These are phyloP conservation scores for Oscheius sp. DNA, from an alignment of 2,888 invertebrate genomes.

Conservation along the genomic window DNA sequence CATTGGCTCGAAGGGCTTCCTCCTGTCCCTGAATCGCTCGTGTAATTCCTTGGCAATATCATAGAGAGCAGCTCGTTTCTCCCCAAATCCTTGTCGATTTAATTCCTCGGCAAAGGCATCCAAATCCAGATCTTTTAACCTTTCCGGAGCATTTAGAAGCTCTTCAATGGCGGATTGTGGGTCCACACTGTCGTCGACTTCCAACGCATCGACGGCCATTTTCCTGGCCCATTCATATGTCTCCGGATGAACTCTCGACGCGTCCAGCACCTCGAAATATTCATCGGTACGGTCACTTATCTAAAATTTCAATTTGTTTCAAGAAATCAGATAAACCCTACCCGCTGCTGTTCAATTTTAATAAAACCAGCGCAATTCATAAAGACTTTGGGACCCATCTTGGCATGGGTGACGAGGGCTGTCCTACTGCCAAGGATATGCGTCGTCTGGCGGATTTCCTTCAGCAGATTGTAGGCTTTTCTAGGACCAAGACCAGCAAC, in stretches of 20 bases:
- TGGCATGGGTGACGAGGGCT: constrained; percentile 92
- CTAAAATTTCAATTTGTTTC: constrained; percentile 19
- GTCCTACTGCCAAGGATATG: constrained; percentile 76
- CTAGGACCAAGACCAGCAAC: constrained; percentile 95
- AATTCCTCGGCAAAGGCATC: constrained; percentile 98
- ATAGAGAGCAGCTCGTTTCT: constrained; percentile 86
- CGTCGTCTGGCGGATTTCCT: constrained; percentile 71
- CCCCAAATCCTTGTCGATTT: constrained; percentile 84
- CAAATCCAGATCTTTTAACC: constrained; percentile 86
- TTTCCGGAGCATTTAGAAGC: constrained; percentile 88
- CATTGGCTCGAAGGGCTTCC: constrained; percentile 52
- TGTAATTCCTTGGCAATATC: constrained; percentile 96
- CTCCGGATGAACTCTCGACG: constrained; percentile 97
- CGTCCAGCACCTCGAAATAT: constrained; percentile 83
- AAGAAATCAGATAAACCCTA: constrained; percentile 36
- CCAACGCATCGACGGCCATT: constrained; percentile 99
- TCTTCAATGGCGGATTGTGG: constrained; percentile 97
- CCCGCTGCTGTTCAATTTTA: constrained; percentile 93
- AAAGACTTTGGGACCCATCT: constrained; percentile 97
- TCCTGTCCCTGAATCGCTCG: constrained; percentile 78
- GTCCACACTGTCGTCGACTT: constrained; percentile 75
- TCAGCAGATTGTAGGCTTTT: constrained; percentile 80
- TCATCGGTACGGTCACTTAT: constrained; percentile 77
- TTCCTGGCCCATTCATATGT: constrained; percentile 99
- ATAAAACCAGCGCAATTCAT: constrained; percentile 99